These are phyloP conservation scores for Drosophila paranaensis DNA, from an alignment of 2,888 invertebrate genomes.

Conservation along the genomic window DNA sequence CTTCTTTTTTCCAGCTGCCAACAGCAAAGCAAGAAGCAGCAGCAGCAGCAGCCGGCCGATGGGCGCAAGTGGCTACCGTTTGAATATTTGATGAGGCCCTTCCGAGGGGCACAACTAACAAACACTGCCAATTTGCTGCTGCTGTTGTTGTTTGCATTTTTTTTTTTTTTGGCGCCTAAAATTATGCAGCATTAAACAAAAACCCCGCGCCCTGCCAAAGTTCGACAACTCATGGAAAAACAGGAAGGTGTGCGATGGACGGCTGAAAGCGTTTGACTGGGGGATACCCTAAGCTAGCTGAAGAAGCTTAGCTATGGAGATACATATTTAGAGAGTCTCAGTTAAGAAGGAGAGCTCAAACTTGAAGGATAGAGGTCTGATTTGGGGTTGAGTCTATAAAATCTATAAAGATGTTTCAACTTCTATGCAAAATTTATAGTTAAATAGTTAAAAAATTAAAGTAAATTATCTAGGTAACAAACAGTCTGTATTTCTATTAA, in stretches of 20 bases:
- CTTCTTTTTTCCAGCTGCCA: not conserved
- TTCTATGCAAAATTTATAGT: no score
- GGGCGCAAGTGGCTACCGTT: conserved; percentile 62
- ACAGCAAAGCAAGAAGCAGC: not conserved
- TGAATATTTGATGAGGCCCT: conserved; percentile 78
- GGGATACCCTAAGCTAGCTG: not conserved
- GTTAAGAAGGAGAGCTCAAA: not conserved
- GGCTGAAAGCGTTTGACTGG: not conserved
- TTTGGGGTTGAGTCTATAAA: no score
- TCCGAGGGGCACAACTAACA: conserved; percentile 49
- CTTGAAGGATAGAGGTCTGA: no score
- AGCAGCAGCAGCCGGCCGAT: conserved; percentile 13
- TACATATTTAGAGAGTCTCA: no score
- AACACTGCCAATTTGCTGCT: conserved; percentile 67
- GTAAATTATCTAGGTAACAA: no score
- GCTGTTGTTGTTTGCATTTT: not conserved
- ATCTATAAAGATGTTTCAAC: no score
- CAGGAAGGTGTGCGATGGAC: not conserved
- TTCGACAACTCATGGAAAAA: conserved; percentile 53
- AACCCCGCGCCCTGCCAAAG: conserved; percentile 28
- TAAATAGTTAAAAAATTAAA: no score
- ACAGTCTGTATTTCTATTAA: no score
- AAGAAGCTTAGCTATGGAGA: not conserved
- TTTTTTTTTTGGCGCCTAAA: conserved; percentile 71
- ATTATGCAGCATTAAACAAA: conserved; percentile 74